These are phyloP conservation scores for Agrochola macilenta DNA, from an alignment of 2,888 invertebrate genomes.

Conservation along the genomic window DNA sequence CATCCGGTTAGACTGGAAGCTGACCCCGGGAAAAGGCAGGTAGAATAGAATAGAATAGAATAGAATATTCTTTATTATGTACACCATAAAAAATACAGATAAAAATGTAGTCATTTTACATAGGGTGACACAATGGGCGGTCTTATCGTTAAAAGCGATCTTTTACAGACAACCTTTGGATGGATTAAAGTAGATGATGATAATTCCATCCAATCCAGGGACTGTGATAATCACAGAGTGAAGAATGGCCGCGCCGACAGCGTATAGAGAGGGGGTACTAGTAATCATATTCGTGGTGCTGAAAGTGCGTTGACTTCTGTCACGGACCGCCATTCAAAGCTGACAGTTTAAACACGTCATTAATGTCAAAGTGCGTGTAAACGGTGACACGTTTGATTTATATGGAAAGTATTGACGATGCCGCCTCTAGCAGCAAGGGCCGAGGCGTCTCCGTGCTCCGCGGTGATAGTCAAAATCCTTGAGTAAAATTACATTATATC, in stretches of 20 bases:
- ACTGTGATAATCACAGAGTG: no score
- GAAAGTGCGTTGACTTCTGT: not conserved
- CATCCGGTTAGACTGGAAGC: not conserved
- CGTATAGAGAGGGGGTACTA: no score
- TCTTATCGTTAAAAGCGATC: no score
- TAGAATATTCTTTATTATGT: no score
- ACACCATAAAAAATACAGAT: no score
- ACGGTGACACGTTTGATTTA: not conserved
- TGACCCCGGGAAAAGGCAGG: not conserved
- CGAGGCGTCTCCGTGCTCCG: not conserved
- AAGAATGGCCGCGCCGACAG: no score
- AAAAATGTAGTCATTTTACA: no score
- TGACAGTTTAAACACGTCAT: not conserved
- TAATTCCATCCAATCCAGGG: no score
- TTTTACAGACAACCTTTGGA: no score
- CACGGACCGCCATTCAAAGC: not conserved
- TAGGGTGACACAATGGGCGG: no score
- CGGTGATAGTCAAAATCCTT: slow-evolving; percentile 23
- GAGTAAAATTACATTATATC: slow-evolving; percentile 37
- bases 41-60: no score
- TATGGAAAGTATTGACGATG: not conserved
- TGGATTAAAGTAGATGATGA: no score
- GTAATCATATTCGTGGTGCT: not conserved
- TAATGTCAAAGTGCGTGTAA: not conserved
- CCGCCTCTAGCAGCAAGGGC: not conserved